phyloP scores from a whole-genome alignment of 2,113 vertebrate species.

The Danionella cerebrum region DNA sequence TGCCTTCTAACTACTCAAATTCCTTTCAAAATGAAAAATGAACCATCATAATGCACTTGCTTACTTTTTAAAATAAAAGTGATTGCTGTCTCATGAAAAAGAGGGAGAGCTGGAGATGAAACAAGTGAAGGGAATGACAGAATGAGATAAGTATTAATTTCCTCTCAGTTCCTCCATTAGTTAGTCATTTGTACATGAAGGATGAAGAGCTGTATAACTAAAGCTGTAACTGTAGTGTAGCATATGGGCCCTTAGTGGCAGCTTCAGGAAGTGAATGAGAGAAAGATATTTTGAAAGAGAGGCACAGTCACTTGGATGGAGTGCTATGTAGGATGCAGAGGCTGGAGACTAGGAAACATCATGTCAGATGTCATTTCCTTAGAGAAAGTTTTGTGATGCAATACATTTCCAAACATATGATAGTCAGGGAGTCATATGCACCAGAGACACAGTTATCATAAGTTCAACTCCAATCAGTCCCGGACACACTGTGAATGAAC shows the following conservation, averaged over 20 bases:
- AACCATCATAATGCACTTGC: too few relatives aligned
- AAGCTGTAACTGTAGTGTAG: conserved; percentile 48
- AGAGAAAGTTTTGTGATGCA: too few relatives aligned
- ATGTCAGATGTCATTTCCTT: too few relatives aligned
- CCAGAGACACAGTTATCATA: too few relatives aligned
- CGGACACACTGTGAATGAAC: too few relatives aligned
- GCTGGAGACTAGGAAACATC: too few relatives aligned
- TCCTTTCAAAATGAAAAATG: too few relatives aligned
- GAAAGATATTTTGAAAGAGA: not conserved
- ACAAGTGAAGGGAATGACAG: conserved; percentile 27
- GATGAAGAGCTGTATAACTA: conserved; percentile 39
- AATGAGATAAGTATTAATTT: conserved; percentile 40
- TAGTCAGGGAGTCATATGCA: too few relatives aligned
- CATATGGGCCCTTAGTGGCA: conserved; percentile 38
- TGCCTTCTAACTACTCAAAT: not conserved
- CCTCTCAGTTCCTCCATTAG: conserved; percentile 44
- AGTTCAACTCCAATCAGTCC: too few relatives aligned
- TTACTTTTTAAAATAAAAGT: not conserved
- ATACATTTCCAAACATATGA: too few relatives aligned
- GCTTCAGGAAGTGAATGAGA: conserved; percentile 6
- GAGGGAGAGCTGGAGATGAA: not conserved
- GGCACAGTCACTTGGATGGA: conserved; percentile 28
- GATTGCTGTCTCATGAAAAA: not conserved
- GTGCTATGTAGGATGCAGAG: too few relatives aligned
- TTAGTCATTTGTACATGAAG: conserved; percentile 44